A percentile compares a stretch with the other conserved stretches of the same genome.
phyloP scores from a whole-genome alignment of 2,888 invertebrate genomes.

The Pycnomerus fuliginosus region DNA sequence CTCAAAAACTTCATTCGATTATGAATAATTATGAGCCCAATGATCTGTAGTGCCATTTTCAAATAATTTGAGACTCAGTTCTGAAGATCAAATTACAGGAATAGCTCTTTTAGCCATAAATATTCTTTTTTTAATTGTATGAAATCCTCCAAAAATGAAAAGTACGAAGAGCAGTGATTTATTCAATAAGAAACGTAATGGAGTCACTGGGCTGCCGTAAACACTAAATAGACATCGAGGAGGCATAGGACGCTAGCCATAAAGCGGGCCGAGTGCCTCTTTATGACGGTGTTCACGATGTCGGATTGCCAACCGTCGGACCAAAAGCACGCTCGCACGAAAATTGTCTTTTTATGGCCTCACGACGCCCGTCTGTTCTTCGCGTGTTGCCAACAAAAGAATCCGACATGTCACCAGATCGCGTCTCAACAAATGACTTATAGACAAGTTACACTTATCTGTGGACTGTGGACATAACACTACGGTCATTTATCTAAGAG shows the following conservation, averaged over 20 bases:
- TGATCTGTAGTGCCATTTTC: too few species aligned
- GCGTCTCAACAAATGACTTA: conserved; percentile 1
- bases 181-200: conserved; percentile 48
- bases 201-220: conserved; percentile 47
- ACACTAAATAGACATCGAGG: conserved; percentile 50
- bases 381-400: conserved; percentile 1
- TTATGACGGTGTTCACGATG: conserved; percentile 40
- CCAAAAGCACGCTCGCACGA: conserved; percentile 10
- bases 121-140: too few species aligned
- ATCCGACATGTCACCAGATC: not conserved
- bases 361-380: not conserved
- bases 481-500: conserved; percentile 5
- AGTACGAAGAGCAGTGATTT: conserved; percentile 27
- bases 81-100: too few species aligned
- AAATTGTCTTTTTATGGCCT: conserved; percentile 5
- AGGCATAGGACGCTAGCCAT: conserved; percentile 47
- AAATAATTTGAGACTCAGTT: too few species aligned
- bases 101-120: too few species aligned
- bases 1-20: too few species aligned
- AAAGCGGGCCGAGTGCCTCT: conserved; percentile 47
- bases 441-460: not conserved
- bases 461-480: conserved; percentile 1
- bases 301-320: conserved; percentile 5
- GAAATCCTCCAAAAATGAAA: too few species aligned
- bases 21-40: too few species aligned